Evolutionary conservation across 2,113 vertebrate species (phyloP).

Genomic region (Cairina moschata): DNA sequence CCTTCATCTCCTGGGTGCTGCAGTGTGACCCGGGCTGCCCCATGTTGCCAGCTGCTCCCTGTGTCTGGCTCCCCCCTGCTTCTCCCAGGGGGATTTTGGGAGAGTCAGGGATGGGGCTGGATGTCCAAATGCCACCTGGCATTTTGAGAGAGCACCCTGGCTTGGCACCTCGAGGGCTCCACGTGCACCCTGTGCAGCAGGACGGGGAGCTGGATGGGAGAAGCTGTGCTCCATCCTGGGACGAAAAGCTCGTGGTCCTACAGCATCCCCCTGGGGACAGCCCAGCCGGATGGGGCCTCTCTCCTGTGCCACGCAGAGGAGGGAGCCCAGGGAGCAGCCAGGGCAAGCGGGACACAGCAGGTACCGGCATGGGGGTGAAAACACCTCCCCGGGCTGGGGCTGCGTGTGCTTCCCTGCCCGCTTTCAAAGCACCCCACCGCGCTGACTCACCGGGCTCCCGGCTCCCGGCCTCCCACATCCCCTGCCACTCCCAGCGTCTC

Average conservation of each 20-base stretch:
- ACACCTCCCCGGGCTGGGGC: not conserved
- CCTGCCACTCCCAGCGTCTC: conserved; percentile 64
- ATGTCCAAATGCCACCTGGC: not conserved
- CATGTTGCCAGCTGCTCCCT: not conserved
- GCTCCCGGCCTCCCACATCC: conserved; percentile 61
- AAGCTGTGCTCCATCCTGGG: no score
- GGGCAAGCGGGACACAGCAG: not conserved
- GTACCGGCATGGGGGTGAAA: not conserved
- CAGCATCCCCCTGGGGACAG: no score
- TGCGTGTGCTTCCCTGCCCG: not conserved
- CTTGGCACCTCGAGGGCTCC: not conserved
- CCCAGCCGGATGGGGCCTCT: no score
- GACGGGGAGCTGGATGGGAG: not conserved
- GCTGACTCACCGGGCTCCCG: conserved; percentile 43
- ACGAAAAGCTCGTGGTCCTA: no score
- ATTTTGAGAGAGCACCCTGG: not conserved
- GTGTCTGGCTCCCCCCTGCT: fast-evolving
- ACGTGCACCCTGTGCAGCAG: fast-evolving
- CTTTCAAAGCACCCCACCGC: conserved; percentile 38
- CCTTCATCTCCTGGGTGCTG: not conserved
- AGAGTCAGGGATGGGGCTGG: not conserved
- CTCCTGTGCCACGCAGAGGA: no score
- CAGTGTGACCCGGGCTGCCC: not conserved
- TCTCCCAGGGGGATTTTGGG: not conserved
- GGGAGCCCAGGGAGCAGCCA: not conserved